phyloP scores from a whole-genome alignment of 2,113 vertebrate genomes.

The Ptilorrhoa leucosticta region DNA sequence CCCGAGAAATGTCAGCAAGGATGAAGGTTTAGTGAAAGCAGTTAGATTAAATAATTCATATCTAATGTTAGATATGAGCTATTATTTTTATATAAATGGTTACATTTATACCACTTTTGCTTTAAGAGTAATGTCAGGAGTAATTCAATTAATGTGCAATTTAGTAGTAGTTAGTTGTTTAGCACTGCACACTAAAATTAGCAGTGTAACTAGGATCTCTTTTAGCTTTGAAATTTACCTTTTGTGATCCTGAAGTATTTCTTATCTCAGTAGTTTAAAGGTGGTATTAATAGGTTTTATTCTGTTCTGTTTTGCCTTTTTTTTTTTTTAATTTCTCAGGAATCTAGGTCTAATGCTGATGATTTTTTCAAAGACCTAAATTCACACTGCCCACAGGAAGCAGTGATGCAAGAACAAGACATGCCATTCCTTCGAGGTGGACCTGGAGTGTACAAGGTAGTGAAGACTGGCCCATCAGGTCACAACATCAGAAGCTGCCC shows the following conservation, averaged over 20 bases:
- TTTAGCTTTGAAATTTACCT: neutral
- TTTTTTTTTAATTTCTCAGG: slow-evolving; percentile 81
- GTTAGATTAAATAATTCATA: neutral
- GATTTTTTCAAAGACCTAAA: slow-evolving; percentile 94
- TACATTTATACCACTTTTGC: neutral
- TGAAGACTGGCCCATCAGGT: slow-evolving; percentile 99
- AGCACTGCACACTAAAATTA: neutral
- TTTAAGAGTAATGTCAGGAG: neutral
- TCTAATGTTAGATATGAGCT: neutral
- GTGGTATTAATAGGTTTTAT: slow-evolving; percentile 44
- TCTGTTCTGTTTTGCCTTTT: slow-evolving; percentile 36
- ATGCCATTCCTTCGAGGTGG: slow-evolving; percentile 90
- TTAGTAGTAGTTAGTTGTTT: neutral
- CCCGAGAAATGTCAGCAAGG: neutral
- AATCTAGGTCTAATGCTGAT: slow-evolving; percentile 89
- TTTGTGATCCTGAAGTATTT: neutral
- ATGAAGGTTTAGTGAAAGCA: neutral
- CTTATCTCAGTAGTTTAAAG: neutral
- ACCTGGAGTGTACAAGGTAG: slow-evolving; percentile 99
- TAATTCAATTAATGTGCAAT: neutral
- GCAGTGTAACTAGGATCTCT: neutral
- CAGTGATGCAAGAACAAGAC: slow-evolving; percentile 86
- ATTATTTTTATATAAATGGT: neutral
- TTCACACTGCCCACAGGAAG: slow-evolving; percentile 90
- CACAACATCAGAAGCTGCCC: slow-evolving; percentile 99